Evolutionary conservation across 2,113 vertebrate genomes (phyloP).

Genomic region (Pluvialis apricaria): DNA sequence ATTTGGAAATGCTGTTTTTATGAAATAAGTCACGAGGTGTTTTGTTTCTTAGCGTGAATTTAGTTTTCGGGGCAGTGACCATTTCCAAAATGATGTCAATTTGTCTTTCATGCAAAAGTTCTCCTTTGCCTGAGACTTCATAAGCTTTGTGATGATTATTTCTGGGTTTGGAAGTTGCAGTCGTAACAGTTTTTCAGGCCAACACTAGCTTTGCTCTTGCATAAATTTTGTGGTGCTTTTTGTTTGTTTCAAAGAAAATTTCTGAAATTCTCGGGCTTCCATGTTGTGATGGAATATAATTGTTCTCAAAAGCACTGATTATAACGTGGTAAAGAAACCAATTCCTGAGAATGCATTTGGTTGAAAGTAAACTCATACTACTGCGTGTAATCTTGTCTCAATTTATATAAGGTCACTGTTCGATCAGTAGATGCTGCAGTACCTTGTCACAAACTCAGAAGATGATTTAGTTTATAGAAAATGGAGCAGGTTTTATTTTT

Average conservation of each 20-base stretch:
- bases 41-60: neutral
- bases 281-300: neutral
- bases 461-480: neutral
- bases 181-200: neutral
- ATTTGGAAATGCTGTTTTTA: neutral
- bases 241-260: neutral
- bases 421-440: neutral
- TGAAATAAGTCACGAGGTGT: neutral
- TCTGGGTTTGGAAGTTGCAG: neutral
- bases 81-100: neutral
- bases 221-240: neutral
- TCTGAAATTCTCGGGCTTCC: neutral
- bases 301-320: neutral
- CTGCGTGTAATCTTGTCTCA: neutral
- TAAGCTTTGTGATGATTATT: neutral
- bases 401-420: neutral
- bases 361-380: neutral
- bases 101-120: neutral
- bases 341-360: neutral
- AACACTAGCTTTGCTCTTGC: neutral
- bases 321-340: neutral
- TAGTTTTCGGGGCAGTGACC: neutral
- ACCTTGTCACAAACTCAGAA: neutral
- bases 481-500: slow-evolving; percentile 16
- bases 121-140: neutral